Evolutionary conservation across 2,113 vertebrate genomes (phyloP), one percentile per base, ranked within the genome.

Genomic region (Tapirus terrestris): DNA sequence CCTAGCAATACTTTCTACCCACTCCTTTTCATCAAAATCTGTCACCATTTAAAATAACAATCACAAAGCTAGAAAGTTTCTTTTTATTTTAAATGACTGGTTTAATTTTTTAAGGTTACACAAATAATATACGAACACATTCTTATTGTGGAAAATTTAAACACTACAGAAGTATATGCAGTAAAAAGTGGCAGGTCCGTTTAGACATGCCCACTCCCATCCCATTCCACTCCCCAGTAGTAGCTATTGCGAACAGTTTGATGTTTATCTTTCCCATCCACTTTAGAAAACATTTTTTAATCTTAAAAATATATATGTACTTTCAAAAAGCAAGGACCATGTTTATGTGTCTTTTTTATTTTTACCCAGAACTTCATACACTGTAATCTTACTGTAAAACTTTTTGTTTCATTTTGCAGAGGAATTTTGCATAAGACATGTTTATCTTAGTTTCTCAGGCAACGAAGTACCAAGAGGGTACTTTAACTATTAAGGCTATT

Each of bases 101-200:
- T 72, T 81, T 56, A n/a, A 5, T 86, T 58, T 80, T 86, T 84
- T 45, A 67, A 76, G 25, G 2, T n/a, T 61, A 53, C 17, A 77
- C 36, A 80, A 89, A 76, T 36, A 63, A 56, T 84, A 0, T 58
- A 53, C 82, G 25, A 92, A 86, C 23, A 60, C 45, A 84, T 79
- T 93, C 48, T 92, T 75, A 61, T 31, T 89, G 16, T 31, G 81
- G 39, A 94, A 94, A 91, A 65, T 56, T 72, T 90, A 81, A 86
- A 91, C 27, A 60, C 9, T 85, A 36, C 31, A 45, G 27, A 95
- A 51, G 0, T 75, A 58, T 76, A 43, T 60, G 11, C 36, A 86
- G 18, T 91, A 84, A 87, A 93, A 94, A 20, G 5, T 72, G 60
- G 25, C 27, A 89, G 8, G 48, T 43, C 16, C 13, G 3, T 51